Evolutionary conservation across 2,888 invertebrate genomes (phyloP), one percentile per base, ranked within the genome.

Genomic region (Mesodorylaimus sp.): DNA sequence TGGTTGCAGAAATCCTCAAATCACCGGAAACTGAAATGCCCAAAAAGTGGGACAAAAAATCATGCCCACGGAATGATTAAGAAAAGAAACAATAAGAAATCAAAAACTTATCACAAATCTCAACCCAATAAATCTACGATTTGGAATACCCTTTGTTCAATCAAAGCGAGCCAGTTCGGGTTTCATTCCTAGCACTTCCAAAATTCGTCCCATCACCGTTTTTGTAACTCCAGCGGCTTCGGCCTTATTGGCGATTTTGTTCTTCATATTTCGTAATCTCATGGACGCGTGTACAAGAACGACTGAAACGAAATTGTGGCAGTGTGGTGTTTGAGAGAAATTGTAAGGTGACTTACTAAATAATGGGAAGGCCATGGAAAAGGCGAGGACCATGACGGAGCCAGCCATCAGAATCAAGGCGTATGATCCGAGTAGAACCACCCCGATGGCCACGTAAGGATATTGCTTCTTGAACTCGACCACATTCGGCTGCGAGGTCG

Each of bases 141-240:
- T n/a, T n/a, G n/a, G n/a, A n/a, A n/a, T n/a, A n/a, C n/a, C n/a
- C n/a, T n/a, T n/a, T n/a, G n/a, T n/a, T n/a, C n/a, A n/a, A n/a
- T n/a, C n/a, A n/a, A n/a, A n/a, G n/a, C n/a, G n/a, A n/a, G n/a
- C n/a, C n/a, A n/a, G n/a, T 2, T 65, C 65, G 50, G 62, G 62
- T 59, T 80, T 79, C 66, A 81, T 75, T 60, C 81, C 82, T 58
- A 83, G 71, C 54, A 77, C 75, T 62, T 79, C 79, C 64, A 84
- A 72, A 60, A 84, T 73, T 46, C 79, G 63, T 43, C 81, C 80
- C 83, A 84, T 83, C 2, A 83, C 83, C 13, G 81, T 80, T 52
- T 54, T 56, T 45, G 76, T 76, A 42, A 81, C 66, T 24, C 80
- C 80, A 52, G 81, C 72, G 54, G 73, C 76, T 61, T 83, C 83